Base-by-base conservation (phyloP, 2,888 invertebrate genomes). In the Rhagonycha lutea region DNA sequence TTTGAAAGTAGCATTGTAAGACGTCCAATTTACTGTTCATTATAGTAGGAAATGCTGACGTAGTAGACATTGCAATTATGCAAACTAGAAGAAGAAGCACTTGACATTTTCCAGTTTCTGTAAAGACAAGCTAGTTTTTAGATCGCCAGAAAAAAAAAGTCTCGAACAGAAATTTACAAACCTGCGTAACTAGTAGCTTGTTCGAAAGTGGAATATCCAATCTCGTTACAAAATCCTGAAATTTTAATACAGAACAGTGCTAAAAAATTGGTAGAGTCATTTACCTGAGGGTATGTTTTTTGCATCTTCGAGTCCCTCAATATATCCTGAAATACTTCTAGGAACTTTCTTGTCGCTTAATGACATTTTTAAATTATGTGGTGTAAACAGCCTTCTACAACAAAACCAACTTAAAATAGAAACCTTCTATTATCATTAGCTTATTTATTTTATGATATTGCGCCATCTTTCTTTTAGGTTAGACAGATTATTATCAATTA, bases 51-150 rank as follows among this genome's bases (percentile, higher is more conserved):
- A 60, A 12, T 12, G 69, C 70, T 1, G 74, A 60, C 5, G 61
- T 67, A n/a, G 11, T 60, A 1, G 61, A 28, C 11, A 24, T 70
- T 7, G 14, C 74, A 67, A 74, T 18, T 9, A 69, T 26, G 18
- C 74, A 70, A n/a, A 74, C 74, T 9, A 74, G 24, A n/a, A 70
- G 26, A 4, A 74, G 18, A 11, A 65, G 18, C 7, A 74, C 60
- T 11, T 74, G 74, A 26, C 63, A 74, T 28, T 12, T 69, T n/a
- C 74, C 74, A 10, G 14, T 28, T 70, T 74, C 74, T 73, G 26
- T 11, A 73, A 68, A 61, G 1, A 0, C 5, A n/a, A 47, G 8
- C 8, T 47, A n/a, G 4, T 47, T 8, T n/a, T 47, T 47, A 7
- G n/a, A 12, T 32, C 12, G 32, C 1, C 32, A 0, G n/a, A 32